Conservation (phyloP, 1,140 invertebrate genomes). For the Anthonomus grandis region DNA sequence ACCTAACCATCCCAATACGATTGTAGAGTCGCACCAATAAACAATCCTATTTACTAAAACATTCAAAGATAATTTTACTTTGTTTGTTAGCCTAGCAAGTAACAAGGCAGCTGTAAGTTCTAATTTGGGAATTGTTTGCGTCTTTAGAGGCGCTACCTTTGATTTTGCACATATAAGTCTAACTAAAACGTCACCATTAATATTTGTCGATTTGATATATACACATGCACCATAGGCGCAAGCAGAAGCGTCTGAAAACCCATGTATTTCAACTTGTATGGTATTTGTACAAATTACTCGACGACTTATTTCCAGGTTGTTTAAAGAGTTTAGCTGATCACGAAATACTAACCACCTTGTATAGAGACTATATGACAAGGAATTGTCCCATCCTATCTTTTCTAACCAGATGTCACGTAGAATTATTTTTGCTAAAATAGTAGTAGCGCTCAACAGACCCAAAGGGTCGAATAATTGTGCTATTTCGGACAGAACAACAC, state of each 20-base stretch:
- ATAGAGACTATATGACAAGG: no score
- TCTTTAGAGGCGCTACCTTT: constrained; percentile 46
- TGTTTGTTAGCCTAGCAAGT: no score
- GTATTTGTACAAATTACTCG: neutral
- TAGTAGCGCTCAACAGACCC: neutral
- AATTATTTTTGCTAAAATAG: no score
- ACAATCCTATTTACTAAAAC: constrained; percentile 9
- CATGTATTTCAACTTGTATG: neutral
- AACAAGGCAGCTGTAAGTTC: no score
- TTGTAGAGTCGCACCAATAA: constrained; percentile 23
- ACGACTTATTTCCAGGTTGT: neutral
- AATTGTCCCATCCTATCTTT: no score
- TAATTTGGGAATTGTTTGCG: constrained; percentile 26
- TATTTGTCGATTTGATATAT: constrained; percentile 26
- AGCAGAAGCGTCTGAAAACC: neutral
- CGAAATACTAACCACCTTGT: no score
- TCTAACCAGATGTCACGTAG: neutral
- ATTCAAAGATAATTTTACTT: no score
- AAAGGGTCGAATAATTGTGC: no score
- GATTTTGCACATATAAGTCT: constrained; percentile 44
- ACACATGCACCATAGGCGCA: no score
- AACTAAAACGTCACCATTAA: constrained; percentile 16
- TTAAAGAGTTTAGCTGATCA: no score
- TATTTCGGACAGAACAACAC: neutral
- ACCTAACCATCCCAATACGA: constrained; percentile 35